phyloP scores from a whole-genome alignment of 2,888 invertebrate genomes.

The Hylaea fasciaria region DNA sequence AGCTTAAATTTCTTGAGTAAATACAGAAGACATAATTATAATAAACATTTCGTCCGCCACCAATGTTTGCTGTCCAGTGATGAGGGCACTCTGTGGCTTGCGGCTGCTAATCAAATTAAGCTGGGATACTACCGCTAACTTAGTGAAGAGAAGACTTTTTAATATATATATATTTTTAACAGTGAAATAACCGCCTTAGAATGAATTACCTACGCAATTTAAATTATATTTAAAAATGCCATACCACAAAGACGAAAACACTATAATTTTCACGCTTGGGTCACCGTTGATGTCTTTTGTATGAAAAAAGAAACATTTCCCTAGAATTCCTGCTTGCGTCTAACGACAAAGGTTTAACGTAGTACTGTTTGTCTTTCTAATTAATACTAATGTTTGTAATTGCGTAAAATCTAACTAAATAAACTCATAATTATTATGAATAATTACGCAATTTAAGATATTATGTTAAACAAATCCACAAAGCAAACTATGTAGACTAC shows the following conservation, averaged over 20 bases:
- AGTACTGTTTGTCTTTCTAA: too few relatives aligned
- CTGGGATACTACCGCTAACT: slow-evolving; percentile 60
- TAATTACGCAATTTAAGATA: too few relatives aligned
- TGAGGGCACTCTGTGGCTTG: slow-evolving; percentile 73
- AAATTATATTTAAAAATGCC: too few relatives aligned
- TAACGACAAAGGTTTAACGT: background rate
- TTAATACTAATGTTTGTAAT: too few relatives aligned
- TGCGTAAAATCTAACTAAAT: too few relatives aligned
- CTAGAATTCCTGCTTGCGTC: too few relatives aligned
- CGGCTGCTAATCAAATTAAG: slow-evolving; percentile 82
- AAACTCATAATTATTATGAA: too few relatives aligned
- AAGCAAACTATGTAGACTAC: too few relatives aligned
- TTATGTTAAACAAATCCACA: too few relatives aligned
- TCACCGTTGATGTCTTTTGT: slow-evolving; percentile 8
- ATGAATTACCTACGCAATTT: too few relatives aligned
- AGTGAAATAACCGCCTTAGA: too few relatives aligned
- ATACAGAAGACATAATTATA: slow-evolving; percentile 14
- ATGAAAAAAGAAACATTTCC: background rate
- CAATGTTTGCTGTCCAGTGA: slow-evolving; percentile 71
- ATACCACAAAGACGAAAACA: too few relatives aligned
- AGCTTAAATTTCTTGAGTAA: slow-evolving; percentile 16
- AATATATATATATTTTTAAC: background rate
- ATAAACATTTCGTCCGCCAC: slow-evolving; percentile 52
- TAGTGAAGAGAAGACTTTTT: slow-evolving; percentile 50
- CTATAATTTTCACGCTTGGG: background rate